Base-by-base conservation (phyloP, 2,797 vertebrate genomes). In the Cephalopachus bancanus region DNA sequence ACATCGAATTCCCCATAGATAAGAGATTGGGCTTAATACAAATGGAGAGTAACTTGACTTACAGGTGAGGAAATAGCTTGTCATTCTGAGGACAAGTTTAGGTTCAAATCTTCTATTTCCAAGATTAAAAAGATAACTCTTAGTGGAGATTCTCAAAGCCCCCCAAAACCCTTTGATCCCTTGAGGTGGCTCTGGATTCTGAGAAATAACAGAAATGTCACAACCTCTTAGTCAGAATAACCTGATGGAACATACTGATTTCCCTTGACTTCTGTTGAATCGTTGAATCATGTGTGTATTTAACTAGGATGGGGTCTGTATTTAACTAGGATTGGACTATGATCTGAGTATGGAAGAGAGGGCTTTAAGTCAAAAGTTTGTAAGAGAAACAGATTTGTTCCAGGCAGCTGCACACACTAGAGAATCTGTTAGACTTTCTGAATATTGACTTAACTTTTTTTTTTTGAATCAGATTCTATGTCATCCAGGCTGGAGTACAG, bases 61-160 rank as follows among this genome's bases (percentile, higher is more conserved):
- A 87, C 7, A 37, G 26, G 24, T 80, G 5, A 55, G n/a, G n/a
- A 84, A 84, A 81, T 75, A 81, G 10, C 16, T 72, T 96, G 65
- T 12, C 71, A 62, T 76, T 59, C 10, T 22, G 26, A 88, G 53
- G 62, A 83, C 37, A 65, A 26, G 1, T 74, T 74, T 64, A 81
- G 33, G 30, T 78, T 79, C 57, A 93, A 94, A 59, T 30, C 26
- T 95, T 94, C 74, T 93, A 83, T 53, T 60, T 93, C 17, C 3
- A 62, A 16, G 72, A 62, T 78, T 71, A 57, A 80, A 95, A 93
- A 89, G 26, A 20, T 60, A 85, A 92, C 55, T 64, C 86, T 92
- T 67, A 60, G n/a, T 80, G 71, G 57, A 72, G 37, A 92, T 62
- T 83, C 49, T 83, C 49, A 91, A 87, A 91, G 10, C 26, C 33